Base-by-base conservation (phyloP, 2,797 vertebrate genomes). In the Falco biarmicus region DNA sequence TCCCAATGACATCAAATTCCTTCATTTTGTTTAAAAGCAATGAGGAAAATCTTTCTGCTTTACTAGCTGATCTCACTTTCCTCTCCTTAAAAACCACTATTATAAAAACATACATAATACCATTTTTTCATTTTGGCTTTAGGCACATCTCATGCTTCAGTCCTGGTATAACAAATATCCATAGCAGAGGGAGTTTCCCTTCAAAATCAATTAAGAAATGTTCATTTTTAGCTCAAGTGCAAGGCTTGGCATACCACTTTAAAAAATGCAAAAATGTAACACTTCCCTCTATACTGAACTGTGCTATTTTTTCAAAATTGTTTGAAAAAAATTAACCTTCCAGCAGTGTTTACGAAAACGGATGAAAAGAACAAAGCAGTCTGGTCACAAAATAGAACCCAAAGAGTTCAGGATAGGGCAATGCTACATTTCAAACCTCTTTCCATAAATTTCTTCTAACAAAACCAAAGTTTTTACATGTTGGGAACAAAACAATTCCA, bases 21-120 rank as follows among this genome's bases (percentile, higher is more conserved):
- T 97, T 97, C 96, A 97, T 95, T 96, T 95, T 93, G 64, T 93
- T 87, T 85, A 56, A 91, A 96, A 92, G 93, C 19, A 21, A 61
- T 15, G 41, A 75, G 84, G 78, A 94, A 83, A 85, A 53, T n/a
- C 69, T 71, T 90, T 91, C 73, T 89, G 68, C 61, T 94, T 95
- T 83, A 60, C 68, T 65, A 60, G 68, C 69, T 78, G 76, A 78
- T 84, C 74, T 87, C 10, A 6, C 20, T 77, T 91, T 90, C 70
- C 74, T 80, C 78, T 59, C 73, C 47, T 65, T 12, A 25, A 90
- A 84, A 61, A 6, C 19, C 34, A 73, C 0, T 37, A n/a, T 47
- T 48, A 84, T 51, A 84, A 60, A 90, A 89, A 92, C 63, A 84
- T 7, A 70, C n/a, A 25, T 4, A 83, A 45, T 11, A 74, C 6